phyloP scores from a whole-genome alignment of 2,113 vertebrate genomes.

The Circaetus gallicus region DNA sequence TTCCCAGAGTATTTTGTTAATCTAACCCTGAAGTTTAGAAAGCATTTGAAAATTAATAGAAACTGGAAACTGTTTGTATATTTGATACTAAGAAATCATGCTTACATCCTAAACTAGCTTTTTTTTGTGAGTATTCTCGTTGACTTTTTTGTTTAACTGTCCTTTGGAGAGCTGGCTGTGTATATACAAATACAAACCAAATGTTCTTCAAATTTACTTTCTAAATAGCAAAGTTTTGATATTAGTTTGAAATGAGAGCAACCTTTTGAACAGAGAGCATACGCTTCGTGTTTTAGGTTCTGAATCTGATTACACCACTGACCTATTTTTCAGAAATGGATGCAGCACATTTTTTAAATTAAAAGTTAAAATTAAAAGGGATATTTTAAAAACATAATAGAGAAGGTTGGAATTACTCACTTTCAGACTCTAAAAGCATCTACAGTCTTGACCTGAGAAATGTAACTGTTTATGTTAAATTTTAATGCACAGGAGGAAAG shows the following conservation, averaged over 20 bases:
- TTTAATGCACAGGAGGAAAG: background rate
- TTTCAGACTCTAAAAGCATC: background rate
- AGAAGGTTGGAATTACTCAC: background rate
- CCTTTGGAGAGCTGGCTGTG: background rate
- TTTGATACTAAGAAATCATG: background rate
- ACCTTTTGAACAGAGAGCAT: constrained; percentile 30
- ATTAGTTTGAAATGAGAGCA: constrained; percentile 19
- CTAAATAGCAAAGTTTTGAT: constrained; percentile 18
- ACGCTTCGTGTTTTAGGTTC: constrained; percentile 25
- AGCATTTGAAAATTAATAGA: background rate
- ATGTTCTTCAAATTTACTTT: constrained; percentile 20
- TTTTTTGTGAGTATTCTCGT: background rate
- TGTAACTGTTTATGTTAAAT: background rate
- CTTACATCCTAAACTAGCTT: background rate
- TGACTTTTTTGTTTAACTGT: constrained; percentile 2
- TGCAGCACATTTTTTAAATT: constrained; percentile 36
- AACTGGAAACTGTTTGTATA: background rate
- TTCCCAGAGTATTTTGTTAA: background rate
- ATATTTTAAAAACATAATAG: background rate
- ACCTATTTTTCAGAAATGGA: constrained; percentile 33
- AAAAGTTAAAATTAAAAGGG: constrained; percentile 37
- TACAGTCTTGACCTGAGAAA: background rate
- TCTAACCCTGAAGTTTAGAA: background rate
- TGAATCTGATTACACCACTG: constrained; percentile 34
- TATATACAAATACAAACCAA: background rate